Conservation (phyloP, 2,888 invertebrate genomes). For the Opisthograptis luteolata region DNA sequence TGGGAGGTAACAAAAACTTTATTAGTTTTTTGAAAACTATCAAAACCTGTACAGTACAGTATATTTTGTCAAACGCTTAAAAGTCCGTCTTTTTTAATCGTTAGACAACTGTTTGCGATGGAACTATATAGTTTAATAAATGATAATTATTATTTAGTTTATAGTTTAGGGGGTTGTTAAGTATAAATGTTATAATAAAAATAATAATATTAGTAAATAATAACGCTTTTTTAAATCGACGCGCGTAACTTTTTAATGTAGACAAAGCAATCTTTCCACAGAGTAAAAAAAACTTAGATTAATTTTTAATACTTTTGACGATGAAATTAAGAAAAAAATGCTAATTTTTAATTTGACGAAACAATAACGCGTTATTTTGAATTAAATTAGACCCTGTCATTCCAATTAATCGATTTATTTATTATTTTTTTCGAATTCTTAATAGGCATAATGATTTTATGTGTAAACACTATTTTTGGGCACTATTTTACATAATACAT, state of each 20-base stretch:
- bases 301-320: not conserved
- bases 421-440: not conserved
- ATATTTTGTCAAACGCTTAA: too few species aligned
- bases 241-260: not conserved
- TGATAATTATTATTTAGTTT: constrained; percentile 36
- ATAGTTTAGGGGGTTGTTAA: constrained; percentile 44
- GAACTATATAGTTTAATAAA: constrained; percentile 26
- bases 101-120: too few species aligned
- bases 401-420: not conserved
- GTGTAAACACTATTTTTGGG: constrained; percentile 18
- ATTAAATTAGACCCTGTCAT: not conserved
- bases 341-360: too few species aligned
- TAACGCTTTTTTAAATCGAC: constrained; percentile 1
- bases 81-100: too few species aligned
- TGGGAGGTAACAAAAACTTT: too few species aligned
- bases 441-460: too few species aligned
- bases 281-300: too few species aligned
- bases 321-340: too few species aligned
- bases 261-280: too few species aligned
- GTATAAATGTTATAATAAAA: constrained; percentile 45
- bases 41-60: too few species aligned
- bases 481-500: constrained; percentile 7
- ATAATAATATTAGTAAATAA: constrained; percentile 4
- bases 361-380: too few species aligned
- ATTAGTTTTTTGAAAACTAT: too few species aligned